phyloP scores from a whole-genome alignment of 2,797 vertebrate species.

The Platalea minor region DNA sequence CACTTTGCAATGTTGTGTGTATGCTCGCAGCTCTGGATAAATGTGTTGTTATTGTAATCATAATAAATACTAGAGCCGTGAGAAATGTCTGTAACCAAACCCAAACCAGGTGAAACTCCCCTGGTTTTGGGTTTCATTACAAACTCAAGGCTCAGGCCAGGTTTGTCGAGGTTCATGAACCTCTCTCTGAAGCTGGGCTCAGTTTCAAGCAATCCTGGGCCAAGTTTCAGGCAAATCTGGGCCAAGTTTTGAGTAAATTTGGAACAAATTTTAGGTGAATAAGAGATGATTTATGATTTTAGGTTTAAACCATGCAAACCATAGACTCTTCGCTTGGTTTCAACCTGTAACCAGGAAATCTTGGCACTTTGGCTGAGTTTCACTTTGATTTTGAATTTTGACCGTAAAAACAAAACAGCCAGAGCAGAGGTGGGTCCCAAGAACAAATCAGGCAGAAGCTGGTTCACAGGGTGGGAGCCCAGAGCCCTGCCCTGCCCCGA shows the following conservation, averaged over 20 bases:
- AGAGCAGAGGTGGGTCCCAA: background rate
- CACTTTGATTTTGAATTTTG: conserved; percentile 5
- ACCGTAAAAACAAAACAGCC: background rate
- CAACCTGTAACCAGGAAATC: conserved; percentile 12
- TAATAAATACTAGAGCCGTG: background rate
- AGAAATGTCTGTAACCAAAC: conserved; percentile 41
- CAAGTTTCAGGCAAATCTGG: conserved; percentile 22
- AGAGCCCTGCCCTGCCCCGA: background rate
- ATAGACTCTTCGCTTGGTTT: conserved; percentile 6
- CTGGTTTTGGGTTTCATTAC: conserved; percentile 32
- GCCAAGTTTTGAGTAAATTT: conserved; percentile 55
- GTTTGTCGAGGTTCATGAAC: conserved; percentile 54
- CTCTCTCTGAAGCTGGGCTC: conserved; percentile 44
- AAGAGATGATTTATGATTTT: conserved; percentile 40
- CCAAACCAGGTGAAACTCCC: conserved; percentile 52
- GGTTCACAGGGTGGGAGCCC: background rate
- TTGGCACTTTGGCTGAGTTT: background rate
- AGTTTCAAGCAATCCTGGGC: conserved; percentile 39
- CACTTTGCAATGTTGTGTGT: background rate
- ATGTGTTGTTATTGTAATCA: background rate
- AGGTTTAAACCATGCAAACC: conserved; percentile 18
- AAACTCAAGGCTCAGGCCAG: background rate
- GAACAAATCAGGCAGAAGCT: background rate
- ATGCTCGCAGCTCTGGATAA: background rate
- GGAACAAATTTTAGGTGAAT: conserved; percentile 44